Percentiles rank a stretch among this genome's conserved stretches.
phyloP scores from a whole-genome alignment of 2,113 vertebrate species.

The Apteryx owenii region DNA sequence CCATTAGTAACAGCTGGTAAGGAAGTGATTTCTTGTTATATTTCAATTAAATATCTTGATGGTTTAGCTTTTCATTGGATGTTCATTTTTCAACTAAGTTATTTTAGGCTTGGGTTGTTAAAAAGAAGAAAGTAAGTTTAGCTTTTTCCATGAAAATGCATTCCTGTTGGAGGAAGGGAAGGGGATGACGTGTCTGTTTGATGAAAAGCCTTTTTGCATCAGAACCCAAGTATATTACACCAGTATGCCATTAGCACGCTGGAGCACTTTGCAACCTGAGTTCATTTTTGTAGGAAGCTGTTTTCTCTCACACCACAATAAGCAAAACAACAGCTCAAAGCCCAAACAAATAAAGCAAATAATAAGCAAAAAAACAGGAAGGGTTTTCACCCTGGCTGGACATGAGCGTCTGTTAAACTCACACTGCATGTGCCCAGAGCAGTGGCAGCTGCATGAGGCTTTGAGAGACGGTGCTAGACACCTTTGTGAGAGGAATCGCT shows the following conservation, averaged over 20 bases:
- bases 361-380: neutral
- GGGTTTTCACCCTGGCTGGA: neutral
- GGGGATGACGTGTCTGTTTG: neutral
- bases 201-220: neutral
- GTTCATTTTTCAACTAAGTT: neutral
- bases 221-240: neutral
- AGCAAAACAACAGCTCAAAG: neutral
- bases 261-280: neutral
- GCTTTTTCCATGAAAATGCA: neutral
- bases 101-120: neutral
- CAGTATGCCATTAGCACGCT: neutral
- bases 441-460: neutral
- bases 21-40: neutral
- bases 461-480: neutral
- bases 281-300: neutral
- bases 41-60: slow-evolving; percentile 38
- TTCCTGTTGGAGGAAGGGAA: neutral
- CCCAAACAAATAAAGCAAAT: no score
- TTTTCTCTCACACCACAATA: neutral
- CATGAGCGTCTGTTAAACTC: neutral
- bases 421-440: neutral
- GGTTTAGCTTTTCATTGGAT: neutral
- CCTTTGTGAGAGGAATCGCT: neutral
- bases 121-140: neutral
- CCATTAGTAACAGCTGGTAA: neutral